phyloP scores from a whole-genome alignment of 2,797 vertebrate genomes.

The Capromys pilorides region DNA sequence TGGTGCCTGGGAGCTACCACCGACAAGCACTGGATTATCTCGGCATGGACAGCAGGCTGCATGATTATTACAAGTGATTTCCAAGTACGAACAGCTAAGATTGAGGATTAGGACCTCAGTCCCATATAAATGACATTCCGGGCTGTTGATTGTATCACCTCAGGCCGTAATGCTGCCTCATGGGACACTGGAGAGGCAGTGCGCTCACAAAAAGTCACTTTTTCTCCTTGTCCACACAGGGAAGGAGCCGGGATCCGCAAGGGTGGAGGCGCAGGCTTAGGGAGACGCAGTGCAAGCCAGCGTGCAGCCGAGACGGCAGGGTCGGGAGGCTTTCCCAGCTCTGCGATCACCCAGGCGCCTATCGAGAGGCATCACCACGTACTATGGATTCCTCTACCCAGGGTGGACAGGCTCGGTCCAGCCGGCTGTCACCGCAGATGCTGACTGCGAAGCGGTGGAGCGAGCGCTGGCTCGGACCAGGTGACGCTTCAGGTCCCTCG shows the following conservation, averaged over 20 bases:
- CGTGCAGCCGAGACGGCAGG: background rate
- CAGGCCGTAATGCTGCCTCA: background rate
- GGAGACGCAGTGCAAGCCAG: background rate
- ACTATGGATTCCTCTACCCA: background rate
- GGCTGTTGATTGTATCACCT: background rate
- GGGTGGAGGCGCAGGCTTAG: background rate
- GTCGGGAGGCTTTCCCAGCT: background rate
- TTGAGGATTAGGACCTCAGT: background rate
- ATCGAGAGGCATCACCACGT: background rate
- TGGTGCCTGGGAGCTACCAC: background rate
- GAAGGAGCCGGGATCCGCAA: accelerated
- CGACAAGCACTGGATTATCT: background rate
- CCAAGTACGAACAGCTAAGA: background rate
- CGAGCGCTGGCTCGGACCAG: background rate
- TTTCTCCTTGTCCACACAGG: background rate
- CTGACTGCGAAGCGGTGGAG: background rate
- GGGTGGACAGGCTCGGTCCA: background rate
- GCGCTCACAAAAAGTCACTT: background rate
- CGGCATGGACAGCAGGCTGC: accelerated
- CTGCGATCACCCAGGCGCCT: background rate
- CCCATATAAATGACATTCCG: background rate
- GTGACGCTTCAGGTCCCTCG: background rate
- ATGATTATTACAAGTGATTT: background rate
- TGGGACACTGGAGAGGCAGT: background rate
- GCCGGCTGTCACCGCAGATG: background rate